Evolutionary conservation across 1,140 invertebrate genomes (phyloP).

Genomic region (Himalopsyche phryganea): DNA sequence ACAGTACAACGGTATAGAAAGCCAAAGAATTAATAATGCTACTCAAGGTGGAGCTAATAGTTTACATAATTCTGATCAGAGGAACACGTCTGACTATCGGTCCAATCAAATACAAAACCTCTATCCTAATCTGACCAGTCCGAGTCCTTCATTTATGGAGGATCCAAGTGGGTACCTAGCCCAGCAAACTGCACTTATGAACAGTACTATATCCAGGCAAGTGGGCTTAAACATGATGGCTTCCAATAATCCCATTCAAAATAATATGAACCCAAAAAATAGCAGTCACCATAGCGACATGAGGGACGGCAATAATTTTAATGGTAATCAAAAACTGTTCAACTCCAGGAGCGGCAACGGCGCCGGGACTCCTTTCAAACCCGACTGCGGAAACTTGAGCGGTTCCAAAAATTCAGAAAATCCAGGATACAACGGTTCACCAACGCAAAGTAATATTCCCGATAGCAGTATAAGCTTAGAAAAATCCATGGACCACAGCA

Average conservation of each 20-base stretch:
- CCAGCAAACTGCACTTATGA: constrained; percentile 78
- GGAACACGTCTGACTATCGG: constrained; percentile 18
- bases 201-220: constrained; percentile 77
- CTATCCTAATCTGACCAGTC: constrained; percentile 7
- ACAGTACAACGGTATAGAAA: constrained; percentile 37
- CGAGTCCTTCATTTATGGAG: constrained; percentile 68
- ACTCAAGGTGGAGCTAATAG: constrained; percentile 12
- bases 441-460: constrained; percentile 48
- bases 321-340: constrained; percentile 20
- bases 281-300: constrained; percentile 11
- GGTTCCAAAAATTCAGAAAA: constrained; percentile 21
- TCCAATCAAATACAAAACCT: constrained; percentile 12
- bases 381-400: constrained; percentile 11
- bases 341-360: constrained; percentile 6
- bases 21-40: constrained; percentile 19
- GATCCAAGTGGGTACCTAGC: constrained; percentile 85
- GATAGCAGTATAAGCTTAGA: constrained; percentile 56
- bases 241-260: constrained; percentile 38
- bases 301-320: constrained; percentile 12
- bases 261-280: constrained; percentile 20
- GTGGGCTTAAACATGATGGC: constrained; percentile 54
- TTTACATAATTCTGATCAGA: constrained; percentile 18
- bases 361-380: background rate
- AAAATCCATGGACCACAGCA: constrained; percentile 39
- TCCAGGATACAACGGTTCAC: constrained; percentile 23